These are phyloP conservation scores for Drosophila rubida DNA, from an alignment of 2,888 invertebrate genomes.

Conservation along the genomic window DNA sequence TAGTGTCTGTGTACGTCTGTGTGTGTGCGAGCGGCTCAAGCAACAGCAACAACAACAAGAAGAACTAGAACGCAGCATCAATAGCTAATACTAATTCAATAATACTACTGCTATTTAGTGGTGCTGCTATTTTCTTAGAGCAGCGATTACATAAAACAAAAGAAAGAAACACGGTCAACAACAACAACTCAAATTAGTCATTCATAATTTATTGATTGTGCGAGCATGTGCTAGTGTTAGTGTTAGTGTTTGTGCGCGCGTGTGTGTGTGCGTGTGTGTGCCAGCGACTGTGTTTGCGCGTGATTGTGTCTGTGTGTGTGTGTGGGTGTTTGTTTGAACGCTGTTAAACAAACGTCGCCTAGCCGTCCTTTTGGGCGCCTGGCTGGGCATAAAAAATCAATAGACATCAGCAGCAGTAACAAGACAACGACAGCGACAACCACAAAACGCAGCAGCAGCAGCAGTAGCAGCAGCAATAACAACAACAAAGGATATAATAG, in stretches of 20 bases:
- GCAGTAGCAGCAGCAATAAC: constrained; percentile 29
- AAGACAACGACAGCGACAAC: constrained; percentile 37
- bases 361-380: constrained; percentile 44
- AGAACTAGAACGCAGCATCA: neutral
- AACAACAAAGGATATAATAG: constrained; percentile 47
- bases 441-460: constrained; percentile 10
- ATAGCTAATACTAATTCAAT: neutral
- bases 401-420: constrained; percentile 29
- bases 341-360: constrained; percentile 54
- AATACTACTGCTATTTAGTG: neutral
- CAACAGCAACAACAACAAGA: constrained; percentile 6
- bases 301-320: neutral
- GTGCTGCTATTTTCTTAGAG: constrained; percentile 12
- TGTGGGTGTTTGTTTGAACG: constrained; percentile 26
- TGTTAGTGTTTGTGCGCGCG: constrained; percentile 4
- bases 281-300: neutral
- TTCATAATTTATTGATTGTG: constrained; percentile 66
- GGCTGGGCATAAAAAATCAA: constrained; percentile 50
- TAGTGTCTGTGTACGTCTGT: constrained; percentile 16
- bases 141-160: constrained; percentile 55
- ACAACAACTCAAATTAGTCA: constrained; percentile 52
- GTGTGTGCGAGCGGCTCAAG: constrained; percentile 34
- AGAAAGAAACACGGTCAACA: constrained; percentile 7
- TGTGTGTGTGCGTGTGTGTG: neutral
- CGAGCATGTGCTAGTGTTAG: constrained; percentile 20